Conservation (phyloP, 2,888 invertebrate genomes). For the Poecilobothrus nobilitatus region DNA sequence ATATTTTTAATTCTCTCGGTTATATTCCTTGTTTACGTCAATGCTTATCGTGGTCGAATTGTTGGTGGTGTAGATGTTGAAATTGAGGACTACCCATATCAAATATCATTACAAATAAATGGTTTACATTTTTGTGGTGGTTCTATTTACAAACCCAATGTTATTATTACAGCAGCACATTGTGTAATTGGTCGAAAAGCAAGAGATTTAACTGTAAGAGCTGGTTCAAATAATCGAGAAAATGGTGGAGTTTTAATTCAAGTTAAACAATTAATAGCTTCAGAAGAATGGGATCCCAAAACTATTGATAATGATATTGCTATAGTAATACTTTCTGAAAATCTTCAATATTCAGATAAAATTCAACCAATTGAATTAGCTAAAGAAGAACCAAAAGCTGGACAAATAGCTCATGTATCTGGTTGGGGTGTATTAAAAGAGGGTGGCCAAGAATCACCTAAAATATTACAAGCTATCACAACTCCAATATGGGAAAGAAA, state of each 20-base stretch:
- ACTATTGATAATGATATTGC: conserved; percentile 5
- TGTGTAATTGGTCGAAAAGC: neutral
- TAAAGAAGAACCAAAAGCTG: conserved; percentile 17
- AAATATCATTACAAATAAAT: neutral
- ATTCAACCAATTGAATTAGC: conserved; percentile 10
- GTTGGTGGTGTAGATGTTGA: conserved; percentile 2
- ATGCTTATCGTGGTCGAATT: neutral
- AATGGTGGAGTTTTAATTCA: neutral
- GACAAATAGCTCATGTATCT: neutral
- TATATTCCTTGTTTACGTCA: neutral
- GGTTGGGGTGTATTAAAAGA: neutral
- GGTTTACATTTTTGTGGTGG: conserved; percentile 3
- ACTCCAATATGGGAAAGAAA: neutral
- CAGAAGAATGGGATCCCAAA: neutral
- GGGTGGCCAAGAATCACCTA: neutral
- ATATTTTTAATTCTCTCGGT: neutral
- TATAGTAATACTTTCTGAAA: neutral
- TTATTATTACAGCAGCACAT: conserved; percentile 8
- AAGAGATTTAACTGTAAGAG: neutral
- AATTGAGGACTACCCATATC: conserved; percentile 9
- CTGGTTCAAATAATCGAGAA: neutral
- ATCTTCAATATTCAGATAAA: neutral
- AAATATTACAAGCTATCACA: neutral
- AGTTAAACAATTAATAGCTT: neutral
- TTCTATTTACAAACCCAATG: neutral